These are phyloP conservation scores for Apamea monoglypha DNA, from an alignment of 2,888 invertebrate genomes.

Conservation along the genomic window DNA sequence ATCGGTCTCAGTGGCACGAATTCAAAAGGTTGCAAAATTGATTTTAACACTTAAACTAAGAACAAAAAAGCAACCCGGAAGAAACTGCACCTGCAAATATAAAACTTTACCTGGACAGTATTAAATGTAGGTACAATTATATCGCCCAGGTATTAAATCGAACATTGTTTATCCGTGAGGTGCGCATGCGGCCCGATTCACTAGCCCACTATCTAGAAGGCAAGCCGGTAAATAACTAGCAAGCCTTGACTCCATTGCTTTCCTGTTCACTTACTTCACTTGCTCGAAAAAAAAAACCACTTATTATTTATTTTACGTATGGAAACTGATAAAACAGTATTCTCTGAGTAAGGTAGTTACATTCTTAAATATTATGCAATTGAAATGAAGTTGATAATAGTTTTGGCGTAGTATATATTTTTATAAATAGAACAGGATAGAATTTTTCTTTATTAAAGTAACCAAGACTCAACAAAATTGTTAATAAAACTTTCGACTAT, in stretches of 20 bases:
- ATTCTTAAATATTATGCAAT: background rate
- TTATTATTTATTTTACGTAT: slow-evolving; percentile 13
- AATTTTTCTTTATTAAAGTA: too few species aligned
- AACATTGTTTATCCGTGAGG: slow-evolving; percentile 56
- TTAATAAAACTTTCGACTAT: too few species aligned
- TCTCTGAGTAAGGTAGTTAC: background rate
- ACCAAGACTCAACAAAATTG: too few species aligned
- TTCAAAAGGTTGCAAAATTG: slow-evolving; percentile 23
- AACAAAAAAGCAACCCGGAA: background rate
- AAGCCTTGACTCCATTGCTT: slow-evolving; percentile 71
- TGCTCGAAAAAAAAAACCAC: slow-evolving; percentile 24
- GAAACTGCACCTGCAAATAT: background rate
- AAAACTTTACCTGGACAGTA: background rate
- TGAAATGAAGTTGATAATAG: background rate
- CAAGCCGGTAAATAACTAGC: slow-evolving; percentile 64
- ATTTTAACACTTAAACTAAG: background rate
- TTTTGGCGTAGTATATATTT: background rate
- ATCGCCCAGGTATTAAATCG: slow-evolving; percentile 26
- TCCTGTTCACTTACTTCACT: slow-evolving; percentile 47
- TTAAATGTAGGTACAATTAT: slow-evolving; percentile 12
- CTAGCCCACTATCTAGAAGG: slow-evolving; percentile 61
- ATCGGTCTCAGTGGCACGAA: background rate
- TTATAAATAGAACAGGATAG: too few species aligned
- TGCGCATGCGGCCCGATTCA: slow-evolving; percentile 52
- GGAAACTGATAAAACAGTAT: background rate